These are phyloP conservation scores for Paguma larvata DNA, from an alignment of 2,797 vertebrate species.

Conservation along the genomic window DNA sequence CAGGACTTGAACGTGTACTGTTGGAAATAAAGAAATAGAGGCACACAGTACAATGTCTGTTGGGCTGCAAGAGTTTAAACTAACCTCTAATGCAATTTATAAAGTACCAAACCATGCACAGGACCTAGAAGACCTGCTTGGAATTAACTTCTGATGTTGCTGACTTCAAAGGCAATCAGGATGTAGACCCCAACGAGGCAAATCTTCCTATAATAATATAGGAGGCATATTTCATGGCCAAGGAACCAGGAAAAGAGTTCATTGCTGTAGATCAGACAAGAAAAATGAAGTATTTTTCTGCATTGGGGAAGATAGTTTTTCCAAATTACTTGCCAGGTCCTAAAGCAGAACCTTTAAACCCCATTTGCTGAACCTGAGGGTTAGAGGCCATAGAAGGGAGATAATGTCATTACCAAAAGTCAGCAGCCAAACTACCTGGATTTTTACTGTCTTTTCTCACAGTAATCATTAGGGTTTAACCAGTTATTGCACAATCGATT, in stretches of 20 bases:
- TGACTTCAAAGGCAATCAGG: slow-evolving; percentile 80
- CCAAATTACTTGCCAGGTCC: slow-evolving; percentile 40
- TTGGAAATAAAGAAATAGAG: slow-evolving; percentile 76
- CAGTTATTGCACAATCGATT: slow-evolving; percentile 61
- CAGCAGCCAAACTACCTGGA: slow-evolving; percentile 38
- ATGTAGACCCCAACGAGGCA: slow-evolving; percentile 65
- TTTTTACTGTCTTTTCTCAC: slow-evolving; percentile 80
- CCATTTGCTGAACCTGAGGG: slow-evolving; percentile 1
- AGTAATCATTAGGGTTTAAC: slow-evolving; percentile 64
- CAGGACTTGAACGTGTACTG: slow-evolving; percentile 60
- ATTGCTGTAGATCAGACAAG: slow-evolving; percentile 57
- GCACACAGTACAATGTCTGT: slow-evolving; percentile 62
- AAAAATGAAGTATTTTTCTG: slow-evolving; percentile 63
- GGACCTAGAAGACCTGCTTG: slow-evolving; percentile 73
- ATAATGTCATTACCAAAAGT: slow-evolving; percentile 69
- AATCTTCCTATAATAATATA: slow-evolving; percentile 59
- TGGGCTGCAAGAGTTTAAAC: slow-evolving; percentile 63
- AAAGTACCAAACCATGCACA: slow-evolving; percentile 72
- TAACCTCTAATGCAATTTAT: slow-evolving; percentile 79
- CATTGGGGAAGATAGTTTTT: slow-evolving; percentile 44
- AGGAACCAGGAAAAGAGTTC: slow-evolving; percentile 70
- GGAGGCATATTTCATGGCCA: slow-evolving; percentile 71
- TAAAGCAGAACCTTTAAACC: slow-evolving; percentile 39
- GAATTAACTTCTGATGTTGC: slow-evolving; percentile 81
- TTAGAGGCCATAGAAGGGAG: slow-evolving; percentile 58